These are phyloP conservation scores for Hephaestus fuliginosus DNA, from an alignment of 2,797 vertebrate genomes.

Conservation along the genomic window DNA sequence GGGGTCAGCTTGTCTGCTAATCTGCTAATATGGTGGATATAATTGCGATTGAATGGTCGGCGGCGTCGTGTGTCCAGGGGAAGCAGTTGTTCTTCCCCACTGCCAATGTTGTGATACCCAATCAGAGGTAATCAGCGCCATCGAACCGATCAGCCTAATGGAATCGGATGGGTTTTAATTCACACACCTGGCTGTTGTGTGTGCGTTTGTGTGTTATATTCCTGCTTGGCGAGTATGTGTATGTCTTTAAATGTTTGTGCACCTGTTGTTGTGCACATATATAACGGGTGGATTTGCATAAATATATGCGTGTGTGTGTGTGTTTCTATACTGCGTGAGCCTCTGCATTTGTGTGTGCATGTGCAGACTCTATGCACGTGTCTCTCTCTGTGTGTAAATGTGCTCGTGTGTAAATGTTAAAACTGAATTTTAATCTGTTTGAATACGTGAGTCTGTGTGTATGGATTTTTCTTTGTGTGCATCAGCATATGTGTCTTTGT, in stretches of 20 bases:
- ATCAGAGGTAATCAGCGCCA: conserved; percentile 78
- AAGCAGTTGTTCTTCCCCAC: conserved; percentile 75
- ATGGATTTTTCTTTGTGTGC: neutral
- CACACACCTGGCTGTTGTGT: conserved; percentile 71
- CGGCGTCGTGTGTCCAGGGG: conserved; percentile 58
- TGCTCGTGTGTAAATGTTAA: neutral
- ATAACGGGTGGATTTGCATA: neutral
- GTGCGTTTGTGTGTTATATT: conserved; percentile 1
- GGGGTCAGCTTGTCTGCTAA: conserved; percentile 86
- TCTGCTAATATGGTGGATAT: conserved; percentile 85
- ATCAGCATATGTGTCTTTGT: neutral
- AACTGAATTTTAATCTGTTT: neutral
- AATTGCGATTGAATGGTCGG: conserved; percentile 84
- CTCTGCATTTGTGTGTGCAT: neutral
- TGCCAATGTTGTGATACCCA: conserved; percentile 83
- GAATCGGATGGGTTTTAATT: conserved; percentile 78
- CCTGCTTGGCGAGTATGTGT: conserved; percentile 8
- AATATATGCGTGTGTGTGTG: neutral
- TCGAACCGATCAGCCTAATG: conserved; percentile 75
- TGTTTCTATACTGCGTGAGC: neutral
- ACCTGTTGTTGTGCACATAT: conserved; percentile 42
- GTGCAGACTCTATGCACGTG: no score
- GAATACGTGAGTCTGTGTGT: neutral
- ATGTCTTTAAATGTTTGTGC: conserved; percentile 27
- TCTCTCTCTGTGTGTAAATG: neutral